Base-by-base conservation (phyloP, 2,888 invertebrate genomes). In the Salpingus planirostris region DNA sequence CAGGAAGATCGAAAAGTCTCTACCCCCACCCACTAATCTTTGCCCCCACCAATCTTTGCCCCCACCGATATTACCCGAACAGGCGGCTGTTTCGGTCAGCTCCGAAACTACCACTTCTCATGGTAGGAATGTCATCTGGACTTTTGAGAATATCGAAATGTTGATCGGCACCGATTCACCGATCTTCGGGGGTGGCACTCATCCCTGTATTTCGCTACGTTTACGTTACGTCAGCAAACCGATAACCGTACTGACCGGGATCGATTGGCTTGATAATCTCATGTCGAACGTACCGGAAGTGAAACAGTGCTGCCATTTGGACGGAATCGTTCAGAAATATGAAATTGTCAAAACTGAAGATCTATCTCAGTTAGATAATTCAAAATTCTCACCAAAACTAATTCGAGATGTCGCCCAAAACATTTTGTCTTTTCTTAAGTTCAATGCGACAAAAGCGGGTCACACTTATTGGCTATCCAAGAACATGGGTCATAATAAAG, bases 211-310 rank as follows among this genome's bases (percentile, higher is more conserved):
- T 36, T 91, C 90, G 43, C 66, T 96, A 1, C 71, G 86, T n/a
- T 66, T 95, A 0, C 71, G 87, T 24, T 92, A 93, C 54, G 82
- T 88, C 56, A 73, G 77, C 2, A 87, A 90, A 55, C 92, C 95
- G 0, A 95, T 96, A 24, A 95, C 83, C 58, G 89, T 96, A 0
- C 66, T 96, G 3, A 95, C 93, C 0, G 90, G 89, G 1, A 81
- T 92, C 25, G 91, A 92, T 62, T 92, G 93, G 92, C 67, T 96
- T 2, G 95, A 96, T 56, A 96, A 96, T 63, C 68, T 96, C 1
- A 95, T 96, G 93, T 93, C 92, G 47, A 93, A 93, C 54, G 93
- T 96, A 0, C 95, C 95, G 0, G 95, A 95, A 63, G 87, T 96
- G 0, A 78, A 92, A 0, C 95, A 96, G 93, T 89, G 88, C 56